Evolutionary conservation across 2,797 vertebrate genomes (phyloP), one percentile per base, ranked within the genome.

Genomic region (Synaphobranchus kaupii): DNA sequence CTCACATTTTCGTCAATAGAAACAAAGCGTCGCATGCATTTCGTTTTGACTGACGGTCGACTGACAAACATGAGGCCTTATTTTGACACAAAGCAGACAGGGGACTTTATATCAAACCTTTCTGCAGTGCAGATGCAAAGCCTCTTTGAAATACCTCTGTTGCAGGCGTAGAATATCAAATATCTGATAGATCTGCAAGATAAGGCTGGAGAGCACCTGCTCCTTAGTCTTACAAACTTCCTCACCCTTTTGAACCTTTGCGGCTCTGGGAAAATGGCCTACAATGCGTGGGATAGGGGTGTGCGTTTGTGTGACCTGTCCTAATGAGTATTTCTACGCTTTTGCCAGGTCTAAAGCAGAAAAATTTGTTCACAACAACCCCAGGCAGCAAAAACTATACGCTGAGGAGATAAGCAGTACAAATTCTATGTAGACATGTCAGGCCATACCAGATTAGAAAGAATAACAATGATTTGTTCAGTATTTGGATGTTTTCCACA

Each of bases 291-390:
- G 10, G 20, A 68, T 44, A 44, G 13, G 50, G 44, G 56, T 68
- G 84, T 50, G 78, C 66, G 54, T 84, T 22, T 78, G 63, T 85
- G 22, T 28, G 25, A 71, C 1, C 10, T 6, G 39, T 47, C 20
- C 47, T 81, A 48, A 47, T 83, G 82, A 58, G 56, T 34, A 44
- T 20, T 28, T 56, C 44, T 39, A 90, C 90, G 90, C 52, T 48
- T 50, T 15, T 28, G 20, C 78, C 17, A 22, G 50, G 47, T 47
- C 47, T 22, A n/a, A 81, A 81, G 78, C 47, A 50, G 47, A 48
- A 47, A 81, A 54, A 83, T 50, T 34, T 83, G 50, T 58, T 83
- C 82, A 34, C 52, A 58, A 34, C 82, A 56, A 25, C 50, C 52
- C 56, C 82, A 83, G 78, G 78, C 78, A 81, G 44, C 15, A 28